Base-by-base conservation (phyloP, 1,140 invertebrate species). In the Saccostrea cuccullata region DNA sequence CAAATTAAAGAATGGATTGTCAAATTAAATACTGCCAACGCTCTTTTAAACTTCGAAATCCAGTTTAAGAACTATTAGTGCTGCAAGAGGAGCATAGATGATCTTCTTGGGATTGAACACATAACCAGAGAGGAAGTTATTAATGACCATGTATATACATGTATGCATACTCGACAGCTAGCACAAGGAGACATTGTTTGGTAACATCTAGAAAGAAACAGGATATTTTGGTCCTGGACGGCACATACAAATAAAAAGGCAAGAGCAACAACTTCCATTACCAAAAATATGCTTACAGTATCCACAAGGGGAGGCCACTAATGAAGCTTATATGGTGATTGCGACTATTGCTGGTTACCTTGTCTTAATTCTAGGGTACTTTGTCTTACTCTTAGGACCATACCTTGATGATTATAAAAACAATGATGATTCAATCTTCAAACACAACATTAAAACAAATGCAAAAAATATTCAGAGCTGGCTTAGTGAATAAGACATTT, bases 241-340 rank as follows among this genome's bases (percentile, higher is more conserved):
- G 55, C 20, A 87, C 86, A 26, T 82, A 87, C 30, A 82, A 56
- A 13, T 86, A 82, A 17, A 55, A n/a, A n/a, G 20, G 30, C 17
- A 86, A 86, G 47, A 23, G 15, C 40, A 30, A 83, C 55, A 83
- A 47, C n/a, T 82, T 86, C 55, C 11, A 86, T 23, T 86, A 86
- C 58, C 88, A 89, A 36, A 36, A 84, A 15, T 11, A 9, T 5
- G 58, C 85, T 23, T 89, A 83, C 70, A 86, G 56, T n/a, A 56
- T 83, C 12, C 88, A 89, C 47, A 89, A 89, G 55, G 56, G 40
- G 20, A 70, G 73, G 9, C 40, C 55, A 4, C 40, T 89, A 9
- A n/a, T 86, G 6, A 86, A 89, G 40, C 84, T 84, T 2, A 36
- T 8, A 89, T 89, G 88, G 40, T 89, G 3, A 56, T 89, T 55